Conservation (phyloP, 2,113 vertebrate genomes). For the Mixornis gularis region DNA sequence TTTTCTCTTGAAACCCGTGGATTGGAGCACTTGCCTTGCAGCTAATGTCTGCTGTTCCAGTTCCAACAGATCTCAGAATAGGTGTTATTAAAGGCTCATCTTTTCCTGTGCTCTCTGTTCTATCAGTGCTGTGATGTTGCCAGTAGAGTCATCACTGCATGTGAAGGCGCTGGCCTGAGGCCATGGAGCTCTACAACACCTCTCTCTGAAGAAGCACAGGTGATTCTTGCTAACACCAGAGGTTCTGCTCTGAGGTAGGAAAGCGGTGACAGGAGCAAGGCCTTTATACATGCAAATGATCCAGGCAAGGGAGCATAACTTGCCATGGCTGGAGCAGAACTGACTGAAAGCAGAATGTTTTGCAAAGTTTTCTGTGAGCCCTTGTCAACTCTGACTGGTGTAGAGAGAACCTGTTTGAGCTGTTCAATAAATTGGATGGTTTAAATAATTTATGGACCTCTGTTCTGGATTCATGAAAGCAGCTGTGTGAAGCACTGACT, state of each 20-base stretch:
- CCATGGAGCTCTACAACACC: not conserved
- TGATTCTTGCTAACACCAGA: slow-evolving; percentile 1
- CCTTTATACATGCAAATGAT: slow-evolving; percentile 9
- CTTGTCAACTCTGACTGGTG: not conserved
- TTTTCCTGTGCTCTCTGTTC: not conserved
- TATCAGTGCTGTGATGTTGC: not conserved
- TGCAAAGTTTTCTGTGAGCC: slow-evolving; percentile 27
- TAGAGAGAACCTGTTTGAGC: not conserved
- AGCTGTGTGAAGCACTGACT: not conserved
- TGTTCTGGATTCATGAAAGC: not conserved
- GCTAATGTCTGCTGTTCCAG: not conserved
- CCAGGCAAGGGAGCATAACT: not conserved
- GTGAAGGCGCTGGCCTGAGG: not conserved
- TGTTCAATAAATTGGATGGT: slow-evolving; percentile 40
- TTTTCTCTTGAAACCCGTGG: not conserved
- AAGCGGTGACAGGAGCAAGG: slow-evolving; percentile 28
- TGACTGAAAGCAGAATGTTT: not conserved
- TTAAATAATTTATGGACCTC: slow-evolving; percentile 61
- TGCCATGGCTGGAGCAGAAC: not conserved
- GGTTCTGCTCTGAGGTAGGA: slow-evolving; percentile 25
- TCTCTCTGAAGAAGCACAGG: slow-evolving; percentile 3
- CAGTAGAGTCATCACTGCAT: not conserved
- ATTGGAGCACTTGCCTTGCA: slow-evolving; percentile 15
- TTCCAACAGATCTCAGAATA: slow-evolving; percentile 2
- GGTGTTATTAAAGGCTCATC: slow-evolving; percentile 25